Base-by-base conservation (phyloP, 2,888 invertebrate species). In the Mythimna impura region DNA sequence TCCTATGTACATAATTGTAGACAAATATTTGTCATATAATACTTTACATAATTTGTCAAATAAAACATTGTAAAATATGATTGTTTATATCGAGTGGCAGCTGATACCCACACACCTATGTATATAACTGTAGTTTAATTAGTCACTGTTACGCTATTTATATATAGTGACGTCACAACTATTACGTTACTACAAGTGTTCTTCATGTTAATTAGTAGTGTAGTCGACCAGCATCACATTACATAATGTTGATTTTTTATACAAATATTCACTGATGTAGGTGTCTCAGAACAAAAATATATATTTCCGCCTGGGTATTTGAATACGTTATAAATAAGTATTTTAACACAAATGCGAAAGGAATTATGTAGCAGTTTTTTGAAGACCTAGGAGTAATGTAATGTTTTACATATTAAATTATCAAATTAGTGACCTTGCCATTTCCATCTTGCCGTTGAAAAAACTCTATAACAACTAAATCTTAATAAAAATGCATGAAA, bases 101-200 rank as follows among this genome's bases (percentile, higher is more conserved):
- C 86, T 80, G 43, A 66, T 65, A 71, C 58, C 65, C 68, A 30
- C 63, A 77, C 70, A 72, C 75, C 68, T 73, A 4, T 82, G 81
- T 82, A 77, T 71, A 81, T 83, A 82, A 69, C 71, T 76, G 74
- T 80, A 76, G 70, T 61, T 17, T 78, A 78, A 67, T 75, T 66
- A 80, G 81, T 81, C 77, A 82, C 73, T 76, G 69, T 78, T 77
- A 79, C 62, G 55, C 50, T 76, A 66, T 78, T 82, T 82, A 69
- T 76, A 67, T 66, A 72, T 67, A 73, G 73, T 81, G 71, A 81
- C 84, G 82, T 87, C 86, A 86, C 79, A 82, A 85, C 64, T 68
- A 67, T 84, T 85, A 85, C 89, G 87, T 90, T 88, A 85, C 87
- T 82, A 81, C 70, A 86, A 86, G 88, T 89, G 87, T 90, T 88